Evolutionary conservation across 2,113 vertebrate species (phyloP).

Genomic region (Circaetus cinerascens): DNA sequence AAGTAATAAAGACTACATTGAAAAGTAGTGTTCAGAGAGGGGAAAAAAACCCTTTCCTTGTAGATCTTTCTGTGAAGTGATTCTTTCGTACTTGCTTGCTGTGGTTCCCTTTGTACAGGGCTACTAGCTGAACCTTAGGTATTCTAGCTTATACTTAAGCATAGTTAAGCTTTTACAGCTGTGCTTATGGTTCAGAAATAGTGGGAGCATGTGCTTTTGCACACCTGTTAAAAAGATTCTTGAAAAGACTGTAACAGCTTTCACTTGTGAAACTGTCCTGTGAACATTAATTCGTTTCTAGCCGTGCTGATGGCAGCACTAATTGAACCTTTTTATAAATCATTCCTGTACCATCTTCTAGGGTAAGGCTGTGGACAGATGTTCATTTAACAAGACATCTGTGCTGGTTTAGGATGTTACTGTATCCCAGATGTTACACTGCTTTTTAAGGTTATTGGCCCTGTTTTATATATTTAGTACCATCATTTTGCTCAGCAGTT

Average conservation of each 20-base stretch:
- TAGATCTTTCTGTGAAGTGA: background rate
- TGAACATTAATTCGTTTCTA: background rate
- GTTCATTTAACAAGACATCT: constrained; percentile 63
- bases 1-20: background rate
- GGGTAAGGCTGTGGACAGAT: constrained; percentile 19
- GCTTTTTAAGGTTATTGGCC: constrained; percentile 51
- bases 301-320: background rate
- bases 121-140: background rate
- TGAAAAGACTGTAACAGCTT: constrained; percentile 7
- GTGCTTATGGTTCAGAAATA: background rate
- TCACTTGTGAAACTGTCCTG: background rate
- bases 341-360: background rate
- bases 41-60: fast-evolving
- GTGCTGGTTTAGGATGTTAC: constrained; percentile 45
- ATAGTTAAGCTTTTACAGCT: background rate
- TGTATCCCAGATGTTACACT: constrained; percentile 47
- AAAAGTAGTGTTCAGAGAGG: background rate
- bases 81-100: background rate
- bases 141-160: background rate
- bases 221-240: background rate
- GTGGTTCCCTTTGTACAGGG: background rate
- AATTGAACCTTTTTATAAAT: constrained; percentile 35
- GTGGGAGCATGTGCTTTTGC: background rate
- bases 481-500: background rate
- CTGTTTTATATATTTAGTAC: background rate